Conservation (phyloP, 2,113 vertebrate species). For the Pristiophorus japonicus region DNA sequence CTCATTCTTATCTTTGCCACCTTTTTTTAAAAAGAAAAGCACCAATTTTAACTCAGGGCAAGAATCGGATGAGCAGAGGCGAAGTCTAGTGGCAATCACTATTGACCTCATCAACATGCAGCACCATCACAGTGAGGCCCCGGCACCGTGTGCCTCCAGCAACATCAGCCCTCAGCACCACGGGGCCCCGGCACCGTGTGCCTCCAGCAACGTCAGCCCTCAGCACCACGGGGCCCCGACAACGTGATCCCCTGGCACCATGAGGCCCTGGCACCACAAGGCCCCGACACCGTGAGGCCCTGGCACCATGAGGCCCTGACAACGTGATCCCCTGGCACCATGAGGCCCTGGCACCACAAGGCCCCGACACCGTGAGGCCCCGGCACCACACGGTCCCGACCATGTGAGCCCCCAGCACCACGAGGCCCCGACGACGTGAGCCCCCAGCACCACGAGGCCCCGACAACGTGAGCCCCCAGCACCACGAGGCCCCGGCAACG, state of each 20-base stretch:
- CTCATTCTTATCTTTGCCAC: background rate
- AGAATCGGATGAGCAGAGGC: background rate
- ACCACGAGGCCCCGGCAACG: background rate
- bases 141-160: too few species aligned
- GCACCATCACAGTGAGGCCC: too few species aligned
- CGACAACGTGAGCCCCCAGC: too few species aligned
- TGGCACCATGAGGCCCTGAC: background rate
- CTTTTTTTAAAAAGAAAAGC: background rate
- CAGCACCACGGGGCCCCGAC: background rate
- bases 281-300: background rate
- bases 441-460: too few species aligned
- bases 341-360: background rate
- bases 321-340: background rate
- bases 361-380: too few species aligned
- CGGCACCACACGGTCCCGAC: too few species aligned
- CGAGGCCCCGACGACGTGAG: background rate
- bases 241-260: background rate
- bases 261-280: background rate
- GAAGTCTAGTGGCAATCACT: background rate
- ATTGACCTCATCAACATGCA: background rate
- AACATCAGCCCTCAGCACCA: too few species aligned
- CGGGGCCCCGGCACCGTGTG: background rate
- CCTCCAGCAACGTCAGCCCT: background rate
- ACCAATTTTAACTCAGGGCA: background rate
- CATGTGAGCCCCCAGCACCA: background rate